A percentile compares a stretch with the other conserved stretches of the same genome.
Evolutionary conservation across 2,888 invertebrate species (phyloP).

Genomic region (Octodonta nipae): DNA sequence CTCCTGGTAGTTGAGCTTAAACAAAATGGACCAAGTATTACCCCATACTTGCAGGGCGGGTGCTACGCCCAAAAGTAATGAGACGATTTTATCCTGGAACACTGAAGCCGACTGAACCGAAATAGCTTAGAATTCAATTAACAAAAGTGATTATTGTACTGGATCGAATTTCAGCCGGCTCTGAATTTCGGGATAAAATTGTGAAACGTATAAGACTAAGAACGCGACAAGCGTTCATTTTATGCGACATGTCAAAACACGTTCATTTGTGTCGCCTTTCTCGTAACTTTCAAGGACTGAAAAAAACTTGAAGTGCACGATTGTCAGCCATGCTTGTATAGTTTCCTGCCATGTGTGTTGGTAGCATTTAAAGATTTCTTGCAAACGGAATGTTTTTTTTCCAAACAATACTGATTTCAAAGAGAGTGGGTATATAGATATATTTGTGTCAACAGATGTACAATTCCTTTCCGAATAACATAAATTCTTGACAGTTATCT

Average conservation of each 20-base stretch:
- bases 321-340: conserved; percentile 15
- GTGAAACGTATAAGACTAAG: conserved; percentile 12
- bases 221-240: conserved; percentile 8
- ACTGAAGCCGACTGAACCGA: conserved; percentile 9
- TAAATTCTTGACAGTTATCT: conserved; percentile 13
- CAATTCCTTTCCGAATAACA: conserved; percentile 25
- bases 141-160: not conserved
- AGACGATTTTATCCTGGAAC: conserved; percentile 13
- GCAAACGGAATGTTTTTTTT: conserved; percentile 36
- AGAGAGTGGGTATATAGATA: conserved; percentile 24
- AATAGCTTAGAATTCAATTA: conserved; percentile 2
- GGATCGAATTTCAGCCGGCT: conserved; percentile 9
- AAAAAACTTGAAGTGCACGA: conserved; percentile 8
- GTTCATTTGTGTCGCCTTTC: conserved; percentile 6
- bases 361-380: conserved; percentile 35
- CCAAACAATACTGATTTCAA: conserved; percentile 22
- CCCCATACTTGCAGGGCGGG: conserved; percentile 12
- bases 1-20: conserved; percentile 26
- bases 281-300: conserved; percentile 5
- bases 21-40: conserved; percentile 17
- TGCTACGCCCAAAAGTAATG: conserved; percentile 10
- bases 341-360: conserved; percentile 33
- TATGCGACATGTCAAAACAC: not conserved
- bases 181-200: conserved; percentile 12
- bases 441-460: conserved; percentile 26